Evolutionary conservation across 2,888 invertebrate genomes (phyloP), one percentile per base, ranked within the genome.

Genomic region (Pheosia gnoma): DNA sequence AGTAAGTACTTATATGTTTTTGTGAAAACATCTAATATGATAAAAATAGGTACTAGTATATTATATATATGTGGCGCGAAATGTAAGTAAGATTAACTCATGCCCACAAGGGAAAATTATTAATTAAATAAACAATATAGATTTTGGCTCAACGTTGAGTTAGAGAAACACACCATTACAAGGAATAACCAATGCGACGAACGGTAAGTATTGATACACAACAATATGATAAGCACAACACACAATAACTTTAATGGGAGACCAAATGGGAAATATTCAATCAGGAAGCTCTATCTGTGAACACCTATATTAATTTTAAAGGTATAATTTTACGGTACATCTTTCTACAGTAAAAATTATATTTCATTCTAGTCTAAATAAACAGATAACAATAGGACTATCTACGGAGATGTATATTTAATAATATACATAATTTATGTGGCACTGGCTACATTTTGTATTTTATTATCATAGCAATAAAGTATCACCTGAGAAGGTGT

Each of bases 231-330:
- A 74, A 63, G 49, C 51, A 71, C 54, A 61, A 72, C 74, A 79
- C 78, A 72, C 70, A 73, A 80, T 68, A 76, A 71, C 68, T 75
- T 67, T 76, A 77, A 83, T 85, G 86, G 86, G 83, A 89, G 87
- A 89, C 88, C 81, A 83, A 77, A 81, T 80, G 76, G 79, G 81
- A 80, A 75, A 81, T 76, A 81, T 68, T 84, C 74, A 74, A 81
- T 84, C 75, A 81, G 93, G 93, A 93, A 93, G 92, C 93, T 89
- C 93, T 90, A 88, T 87, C 84, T 79, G 81, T 85, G 85, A 88
- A 89, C 82, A 86, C 82, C 86, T 88, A 90, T 74, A 79, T 70
- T 70, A 70, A n/a, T 56, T 10, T 38, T 36, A 78, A 61, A 67
- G 67, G 77, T 71, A 82, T 81, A 79, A 82, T 80, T 81, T 77